These are phyloP conservation scores for Oenanthe oenanthe DNA, from an alignment of 2,113 vertebrate genomes.

Conservation along the genomic window DNA sequence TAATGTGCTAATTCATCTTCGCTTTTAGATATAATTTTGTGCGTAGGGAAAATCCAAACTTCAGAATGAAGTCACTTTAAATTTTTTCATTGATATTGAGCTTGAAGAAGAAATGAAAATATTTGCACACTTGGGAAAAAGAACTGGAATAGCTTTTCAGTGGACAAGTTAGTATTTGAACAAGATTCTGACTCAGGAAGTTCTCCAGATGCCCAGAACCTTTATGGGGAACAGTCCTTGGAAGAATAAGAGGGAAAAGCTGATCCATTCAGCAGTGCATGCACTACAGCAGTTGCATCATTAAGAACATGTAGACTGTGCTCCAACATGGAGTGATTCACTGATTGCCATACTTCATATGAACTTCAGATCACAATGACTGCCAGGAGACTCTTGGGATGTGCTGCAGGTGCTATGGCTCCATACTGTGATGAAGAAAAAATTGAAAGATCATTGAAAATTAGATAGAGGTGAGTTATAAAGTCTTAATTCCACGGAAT, in stretches of 20 bases:
- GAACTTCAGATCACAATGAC: background rate
- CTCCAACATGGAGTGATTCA: accelerated
- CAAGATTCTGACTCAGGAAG: background rate
- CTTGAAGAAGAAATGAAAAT: background rate
- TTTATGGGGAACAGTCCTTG: background rate
- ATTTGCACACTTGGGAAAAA: background rate
- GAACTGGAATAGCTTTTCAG: background rate
- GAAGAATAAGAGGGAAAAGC: background rate
- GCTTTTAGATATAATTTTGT: background rate
- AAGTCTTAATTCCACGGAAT: background rate
- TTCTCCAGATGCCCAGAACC: background rate
- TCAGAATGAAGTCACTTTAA: background rate
- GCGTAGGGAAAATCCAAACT: background rate
- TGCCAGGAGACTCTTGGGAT: background rate
- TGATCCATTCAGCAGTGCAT: background rate
- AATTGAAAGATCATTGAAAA: background rate
- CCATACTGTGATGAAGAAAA: background rate
- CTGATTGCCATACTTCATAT: background rate
- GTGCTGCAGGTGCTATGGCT: accelerated
- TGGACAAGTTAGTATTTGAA: background rate
- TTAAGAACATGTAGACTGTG: background rate
- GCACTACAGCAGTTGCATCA: background rate
- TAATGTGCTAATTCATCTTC: background rate
- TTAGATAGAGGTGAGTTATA: background rate
- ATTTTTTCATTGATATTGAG: background rate